Percentiles rank a stretch among this genome's conserved stretches.
phyloP scores from a whole-genome alignment of 2,797 vertebrate species.

The Molossus alvarezi region DNA sequence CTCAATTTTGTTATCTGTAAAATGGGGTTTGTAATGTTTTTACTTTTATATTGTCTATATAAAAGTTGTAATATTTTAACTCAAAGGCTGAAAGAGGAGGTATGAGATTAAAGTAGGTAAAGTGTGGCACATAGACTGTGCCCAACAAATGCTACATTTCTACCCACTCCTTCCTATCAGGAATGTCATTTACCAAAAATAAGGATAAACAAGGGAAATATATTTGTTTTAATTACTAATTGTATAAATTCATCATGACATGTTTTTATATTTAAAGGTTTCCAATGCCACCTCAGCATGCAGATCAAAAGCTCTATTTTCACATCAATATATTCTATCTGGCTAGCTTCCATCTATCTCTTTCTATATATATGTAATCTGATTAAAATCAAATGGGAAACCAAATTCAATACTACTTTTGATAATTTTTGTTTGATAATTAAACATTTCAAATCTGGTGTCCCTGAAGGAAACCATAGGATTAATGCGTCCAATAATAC shows the following conservation, averaged over 20 bases:
- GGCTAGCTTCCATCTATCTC: not conserved
- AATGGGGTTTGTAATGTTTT: not conserved
- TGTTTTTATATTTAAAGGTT: not conserved
- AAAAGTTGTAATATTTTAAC: not conserved
- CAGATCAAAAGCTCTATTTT: slow-evolving; percentile 6
- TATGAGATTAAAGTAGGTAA: slow-evolving; percentile 28
- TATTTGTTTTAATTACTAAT: slow-evolving; percentile 5
- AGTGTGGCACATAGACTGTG: not conserved
- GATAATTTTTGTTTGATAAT: slow-evolving; percentile 38
- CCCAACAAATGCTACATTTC: not conserved
- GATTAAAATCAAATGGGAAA: slow-evolving; percentile 41
- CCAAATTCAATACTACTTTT: slow-evolving; percentile 40
- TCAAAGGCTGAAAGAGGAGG: slow-evolving; percentile 14
- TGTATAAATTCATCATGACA: slow-evolving; percentile 4
- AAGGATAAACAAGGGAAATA: not conserved
- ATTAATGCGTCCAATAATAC: not conserved
- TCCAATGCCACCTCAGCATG: not conserved
- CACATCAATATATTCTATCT: not conserved
- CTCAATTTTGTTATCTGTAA: no score
- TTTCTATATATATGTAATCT: not conserved
- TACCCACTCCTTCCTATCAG: not conserved
- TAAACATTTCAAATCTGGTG: not conserved
- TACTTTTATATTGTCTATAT: not conserved
- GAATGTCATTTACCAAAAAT: slow-evolving; percentile 17
- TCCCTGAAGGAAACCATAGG: not conserved